Evolutionary conservation across 2,888 invertebrate species (phyloP).

Genomic region (Aphrophora alni): DNA sequence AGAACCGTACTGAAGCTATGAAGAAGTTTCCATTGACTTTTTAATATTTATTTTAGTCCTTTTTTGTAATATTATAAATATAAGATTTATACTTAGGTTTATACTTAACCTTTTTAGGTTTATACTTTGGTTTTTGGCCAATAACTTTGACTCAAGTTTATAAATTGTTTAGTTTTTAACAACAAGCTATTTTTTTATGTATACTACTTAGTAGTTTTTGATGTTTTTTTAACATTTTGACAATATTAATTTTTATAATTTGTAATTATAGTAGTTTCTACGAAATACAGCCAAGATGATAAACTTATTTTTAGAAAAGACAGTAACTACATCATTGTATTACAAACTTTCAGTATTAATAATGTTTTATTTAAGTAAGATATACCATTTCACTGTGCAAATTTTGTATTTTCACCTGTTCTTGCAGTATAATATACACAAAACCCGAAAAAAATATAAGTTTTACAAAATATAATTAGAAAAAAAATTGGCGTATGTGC

Average conservation of each 20-base stretch:
- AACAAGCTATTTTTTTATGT: not conserved
- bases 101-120: too few relatives aligned
- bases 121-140: too few relatives aligned
- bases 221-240: not conserved
- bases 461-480: not conserved
- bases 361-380: slow-evolving; percentile 14
- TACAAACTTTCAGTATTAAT: not conserved
- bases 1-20: too few relatives aligned
- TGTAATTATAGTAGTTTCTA: slow-evolving; percentile 11
- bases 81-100: too few relatives aligned
- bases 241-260: slow-evolving; percentile 11
- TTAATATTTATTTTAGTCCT: slow-evolving; percentile 13
- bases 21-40: not conserved
- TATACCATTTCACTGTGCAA: not conserved
- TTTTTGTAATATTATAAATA: not conserved
- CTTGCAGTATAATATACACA: not conserved
- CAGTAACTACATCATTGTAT: too few relatives aligned
- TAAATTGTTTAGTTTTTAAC: too few relatives aligned
- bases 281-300: too few relatives aligned
- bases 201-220: not conserved
- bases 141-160: too few relatives aligned
- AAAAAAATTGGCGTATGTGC: slow-evolving; percentile 6
- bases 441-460: not conserved
- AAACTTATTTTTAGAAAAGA: too few relatives aligned
- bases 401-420: slow-evolving; percentile 9